Evolutionary conservation across 2,797 vertebrate species (phyloP), one percentile per base, ranked within the genome.

Genomic region (Microchirus variegatus): DNA sequence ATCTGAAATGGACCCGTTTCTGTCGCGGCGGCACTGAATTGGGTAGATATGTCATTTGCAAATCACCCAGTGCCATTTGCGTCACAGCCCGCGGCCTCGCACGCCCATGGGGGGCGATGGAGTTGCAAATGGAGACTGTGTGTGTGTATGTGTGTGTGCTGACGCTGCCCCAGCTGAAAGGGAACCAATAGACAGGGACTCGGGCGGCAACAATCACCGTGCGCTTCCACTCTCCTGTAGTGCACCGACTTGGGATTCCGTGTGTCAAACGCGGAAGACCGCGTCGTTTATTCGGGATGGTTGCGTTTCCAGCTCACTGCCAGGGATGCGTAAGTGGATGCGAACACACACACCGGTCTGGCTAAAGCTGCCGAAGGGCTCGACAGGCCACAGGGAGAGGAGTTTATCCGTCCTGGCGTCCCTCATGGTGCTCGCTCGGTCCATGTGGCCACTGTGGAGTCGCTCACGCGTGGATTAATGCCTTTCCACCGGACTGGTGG

Each of bases 101-200:
- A 91, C 85, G 89, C 85, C 90, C 90, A 87, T 85, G 87, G 87
- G 90, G 86, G 87, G 89, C 84, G 87, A 91, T 89, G 90, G 87
- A 89, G 89, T 88, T 88, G 88, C 90, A 89, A 91, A 90, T 90
- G 89, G 87, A 88, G 88, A 85, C 78, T 63, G 77, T 74, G 81
- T 75, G 84, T 76, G 65, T 42, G 52, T n/a, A n/a, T 54, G 60
- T 55, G 53, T 54, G 77, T 77, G 77, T 80, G 82, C 81, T 86
- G 82, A 88, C 87, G 86, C 85, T 87, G 87, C 77, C 87, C 84
- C 87, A 78, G 85, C 87, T 85, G 85, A 87, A 87, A 74, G 70
- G 76, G 81, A 88, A 83, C 87, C 83, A 80, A 85, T 81, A 70
- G 77, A 80, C 77, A 61, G 63, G 68, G 72, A 86, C 80, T 60